Evolutionary conservation across 2,888 invertebrate genomes (phyloP), one percentile per base, ranked within the genome.

Genomic region (Meghimatium bilineatum): DNA sequence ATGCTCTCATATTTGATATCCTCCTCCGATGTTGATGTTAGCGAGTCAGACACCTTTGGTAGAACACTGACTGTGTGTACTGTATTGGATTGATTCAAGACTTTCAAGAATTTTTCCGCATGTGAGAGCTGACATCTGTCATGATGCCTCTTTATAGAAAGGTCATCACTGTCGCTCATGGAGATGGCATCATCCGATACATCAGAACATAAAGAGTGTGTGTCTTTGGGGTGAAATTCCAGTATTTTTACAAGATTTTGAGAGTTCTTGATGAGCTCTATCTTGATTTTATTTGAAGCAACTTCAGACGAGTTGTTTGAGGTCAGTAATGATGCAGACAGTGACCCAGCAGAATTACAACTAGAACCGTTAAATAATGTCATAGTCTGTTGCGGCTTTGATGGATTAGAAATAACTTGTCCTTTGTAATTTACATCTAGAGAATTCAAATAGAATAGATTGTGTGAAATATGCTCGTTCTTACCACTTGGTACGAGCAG

Each of bases 381-480:
- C 63, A n/a, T 0, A 8, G 34, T 77, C 26, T 56, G 32, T 32
- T 34, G 20, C 1, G n/a, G n/a, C n/a, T 34, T 36, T n/a, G 36
- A 23, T 1, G 34, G 23, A 14, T 36, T 14, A 26, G 49, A 38
- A n/a, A 12, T 60, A 38, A 63, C n/a, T 1, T 36, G 20, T 23
- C 34, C 6, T 56, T 34, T 60, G 1, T 36, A n/a, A 36, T 2
- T 38, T 14, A 20, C 36, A 6, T n/a, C 32, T 26, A 20, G 8
- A 32, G 17, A 1, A 2, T 63, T 10, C 1, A 32, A 2, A n/a
- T 66, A 29, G 12, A 32, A 29, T 12, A 32, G 32, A 29, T 80
- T 80, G 66, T 84, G 84, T 66, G 82, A 80, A 79, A 82, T 80
- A 78, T 12, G 6, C 14, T 34, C 36, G 49, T 17, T 49, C 8